Percentiles rank a stretch among this genome's conserved stretches.
These are phyloP conservation scores for Onychomys leucogaster DNA, from an alignment of 2,797 vertebrate species.

Conservation along the genomic window DNA sequence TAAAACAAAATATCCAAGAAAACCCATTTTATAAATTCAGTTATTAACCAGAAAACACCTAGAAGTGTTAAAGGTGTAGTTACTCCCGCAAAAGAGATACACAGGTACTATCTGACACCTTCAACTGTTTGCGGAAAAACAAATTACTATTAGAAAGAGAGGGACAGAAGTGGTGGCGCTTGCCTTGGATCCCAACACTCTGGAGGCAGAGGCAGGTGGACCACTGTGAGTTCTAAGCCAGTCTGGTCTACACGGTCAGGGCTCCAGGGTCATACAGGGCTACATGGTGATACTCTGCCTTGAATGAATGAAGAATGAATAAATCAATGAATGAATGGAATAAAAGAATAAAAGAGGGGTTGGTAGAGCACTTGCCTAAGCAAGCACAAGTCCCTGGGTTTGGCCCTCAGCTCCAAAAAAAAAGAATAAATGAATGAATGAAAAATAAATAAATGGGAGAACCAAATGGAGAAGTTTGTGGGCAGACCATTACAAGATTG, in stretches of 20 bases:
- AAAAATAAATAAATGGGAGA: neutral
- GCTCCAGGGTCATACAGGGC: neutral
- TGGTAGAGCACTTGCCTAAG: too few relatives aligned
- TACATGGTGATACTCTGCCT: neutral
- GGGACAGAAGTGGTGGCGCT: neutral
- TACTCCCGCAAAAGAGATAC: neutral
- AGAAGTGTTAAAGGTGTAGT: neutral
- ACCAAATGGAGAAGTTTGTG: neutral
- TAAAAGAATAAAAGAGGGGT: too few relatives aligned
- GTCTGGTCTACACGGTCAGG: neutral
- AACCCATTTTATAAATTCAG: conserved; percentile 25
- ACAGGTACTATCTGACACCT: neutral
- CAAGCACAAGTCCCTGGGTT: too few relatives aligned
- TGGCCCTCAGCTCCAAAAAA: too few relatives aligned
- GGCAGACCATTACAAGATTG: conserved; percentile 16
- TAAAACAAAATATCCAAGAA: conserved; percentile 44
- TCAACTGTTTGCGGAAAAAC: conserved; percentile 14
- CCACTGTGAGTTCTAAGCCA: neutral
- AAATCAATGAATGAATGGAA: neutral
- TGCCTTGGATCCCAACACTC: neutral
- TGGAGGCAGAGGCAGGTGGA: neutral
- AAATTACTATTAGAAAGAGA: conserved; percentile 29
- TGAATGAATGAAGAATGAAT: neutral
- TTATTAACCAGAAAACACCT: conserved; percentile 8
- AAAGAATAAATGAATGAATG: neutral